A percentile compares a stretch with the other conserved stretches of the same genome.
phyloP scores from a whole-genome alignment of 2,888 invertebrate species.

The Cryptus armator region DNA sequence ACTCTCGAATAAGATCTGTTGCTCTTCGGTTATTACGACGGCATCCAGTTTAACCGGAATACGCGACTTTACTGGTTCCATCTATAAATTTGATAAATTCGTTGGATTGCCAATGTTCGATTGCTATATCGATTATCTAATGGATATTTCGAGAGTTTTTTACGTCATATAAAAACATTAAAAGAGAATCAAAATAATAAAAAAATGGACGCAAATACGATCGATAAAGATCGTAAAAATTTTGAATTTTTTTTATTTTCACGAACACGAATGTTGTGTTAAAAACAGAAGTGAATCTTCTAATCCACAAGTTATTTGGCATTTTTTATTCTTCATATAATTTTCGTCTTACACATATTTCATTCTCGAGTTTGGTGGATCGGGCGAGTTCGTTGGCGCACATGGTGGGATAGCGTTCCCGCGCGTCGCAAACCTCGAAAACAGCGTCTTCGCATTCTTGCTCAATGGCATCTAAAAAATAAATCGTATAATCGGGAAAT shows the following conservation, averaged over 20 bases:
- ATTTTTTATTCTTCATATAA: neutral
- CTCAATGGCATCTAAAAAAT: constrained; percentile 73
- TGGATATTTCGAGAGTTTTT: neutral
- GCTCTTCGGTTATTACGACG: constrained; percentile 65
- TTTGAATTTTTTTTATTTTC: too few species aligned
- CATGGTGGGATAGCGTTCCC: constrained; percentile 77
- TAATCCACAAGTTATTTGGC: neutral
- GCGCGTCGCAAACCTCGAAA: constrained; percentile 77
- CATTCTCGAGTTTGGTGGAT: constrained; percentile 72
- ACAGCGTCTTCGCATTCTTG: constrained; percentile 79
- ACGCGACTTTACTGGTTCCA: constrained; percentile 58
- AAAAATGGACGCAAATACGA: too few species aligned
- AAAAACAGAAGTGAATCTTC: too few species aligned
- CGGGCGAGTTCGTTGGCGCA: constrained; percentile 77
- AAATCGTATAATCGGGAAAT: neutral
- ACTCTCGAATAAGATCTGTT: constrained; percentile 62
- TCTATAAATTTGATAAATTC: constrained; percentile 68
- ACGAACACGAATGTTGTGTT: too few species aligned
- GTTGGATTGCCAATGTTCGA: neutral
- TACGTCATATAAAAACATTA: too few species aligned
- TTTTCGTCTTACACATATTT: constrained; percentile 71
- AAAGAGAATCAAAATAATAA: too few species aligned
- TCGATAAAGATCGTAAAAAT: too few species aligned
- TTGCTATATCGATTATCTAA: neutral
- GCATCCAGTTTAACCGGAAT: constrained; percentile 51